A percentile compares a stretch with the other conserved stretches of the same genome.
These are phyloP conservation scores for Dendrophyllia cribrosa DNA, from an alignment of 64 coral and sea anemone genomes.

Conservation along the genomic window DNA sequence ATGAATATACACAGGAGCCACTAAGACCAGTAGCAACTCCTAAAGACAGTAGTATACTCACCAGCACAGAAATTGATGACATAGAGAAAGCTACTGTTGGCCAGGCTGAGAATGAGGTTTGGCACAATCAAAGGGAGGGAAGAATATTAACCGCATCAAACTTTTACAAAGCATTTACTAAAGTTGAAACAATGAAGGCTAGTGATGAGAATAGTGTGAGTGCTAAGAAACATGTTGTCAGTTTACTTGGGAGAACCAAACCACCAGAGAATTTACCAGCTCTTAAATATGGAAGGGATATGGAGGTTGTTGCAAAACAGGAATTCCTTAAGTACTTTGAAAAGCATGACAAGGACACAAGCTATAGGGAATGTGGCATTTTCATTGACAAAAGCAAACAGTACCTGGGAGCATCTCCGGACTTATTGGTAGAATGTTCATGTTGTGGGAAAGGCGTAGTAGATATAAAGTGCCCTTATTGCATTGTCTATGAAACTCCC, in stretches of 20 bases:
- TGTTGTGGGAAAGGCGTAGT: conserved; percentile 53
- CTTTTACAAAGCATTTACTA: conserved; percentile 63
- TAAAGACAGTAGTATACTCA: neutral
- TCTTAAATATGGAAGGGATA: conserved; percentile 69
- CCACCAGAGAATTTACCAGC: conserved; percentile 64
- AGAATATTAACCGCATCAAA: conserved; percentile 75
- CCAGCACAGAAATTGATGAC: neutral
- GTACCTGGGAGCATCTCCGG: conserved; percentile 68
- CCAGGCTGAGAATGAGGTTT: conserved; percentile 19
- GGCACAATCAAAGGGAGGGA: conserved; percentile 41
- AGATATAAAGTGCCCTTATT: conserved; percentile 68
- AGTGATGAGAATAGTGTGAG: neutral
- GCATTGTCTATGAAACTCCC: conserved; percentile 35
- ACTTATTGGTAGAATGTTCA: conserved; percentile 58
- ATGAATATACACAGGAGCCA: conserved; percentile 4
- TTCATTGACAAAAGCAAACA: conserved; percentile 48
- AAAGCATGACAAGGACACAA: conserved; percentile 41
- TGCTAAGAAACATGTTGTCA: conserved; percentile 36
- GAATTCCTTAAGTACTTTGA: conserved; percentile 40
- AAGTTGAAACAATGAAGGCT: conserved; percentile 58
- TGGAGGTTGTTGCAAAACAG: conserved; percentile 43
- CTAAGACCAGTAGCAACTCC: neutral
- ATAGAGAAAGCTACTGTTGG: conserved; percentile 54
- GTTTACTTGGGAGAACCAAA: conserved; percentile 9
- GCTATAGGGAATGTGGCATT: conserved; percentile 47